Conservation (phyloP, 2,113 vertebrate species). For the Scomber scombrus region DNA sequence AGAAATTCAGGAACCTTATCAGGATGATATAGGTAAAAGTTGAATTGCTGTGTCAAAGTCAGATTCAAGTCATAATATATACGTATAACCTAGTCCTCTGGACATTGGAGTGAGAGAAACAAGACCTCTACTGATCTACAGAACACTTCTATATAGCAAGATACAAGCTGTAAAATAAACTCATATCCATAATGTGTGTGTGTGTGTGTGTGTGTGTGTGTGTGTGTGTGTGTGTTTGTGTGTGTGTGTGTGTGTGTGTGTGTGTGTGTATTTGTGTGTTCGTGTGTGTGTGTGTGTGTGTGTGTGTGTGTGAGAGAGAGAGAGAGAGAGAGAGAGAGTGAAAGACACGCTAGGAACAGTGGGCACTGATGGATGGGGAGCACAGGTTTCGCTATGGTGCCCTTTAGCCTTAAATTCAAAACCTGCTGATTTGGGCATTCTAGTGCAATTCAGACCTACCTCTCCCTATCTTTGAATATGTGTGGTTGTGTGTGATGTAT, state of each 20-base stretch:
- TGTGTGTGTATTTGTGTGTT: background rate
- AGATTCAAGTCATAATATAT: slow-evolving; percentile 22
- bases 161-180: background rate
- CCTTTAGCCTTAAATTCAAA: slow-evolving; percentile 49
- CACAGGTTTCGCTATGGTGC: slow-evolving; percentile 15
- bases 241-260: too few species aligned
- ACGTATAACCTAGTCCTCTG: background rate
- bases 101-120: background rate
- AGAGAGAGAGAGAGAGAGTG: background rate
- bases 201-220: background rate
- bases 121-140: too few species aligned
- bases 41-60: slow-evolving; percentile 9
- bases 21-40: background rate
- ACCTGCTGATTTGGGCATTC: slow-evolving; percentile 50
- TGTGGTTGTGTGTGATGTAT: background rate
- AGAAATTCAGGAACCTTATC: slow-evolving; percentile 12
- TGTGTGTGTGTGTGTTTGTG: background rate
- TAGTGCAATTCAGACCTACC: background rate
- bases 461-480: background rate
- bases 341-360: slow-evolving; percentile 10
- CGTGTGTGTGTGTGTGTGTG: background rate
- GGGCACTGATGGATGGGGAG: slow-evolving; percentile 45
- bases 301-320: too few species aligned
- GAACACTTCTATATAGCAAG: background rate
- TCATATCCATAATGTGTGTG: background rate